Percentiles rank a stretch among this genome's conserved stretches.
Evolutionary conservation across 1,140 invertebrate species (phyloP).

Genomic region (Trachymyrmex septentrionalis): DNA sequence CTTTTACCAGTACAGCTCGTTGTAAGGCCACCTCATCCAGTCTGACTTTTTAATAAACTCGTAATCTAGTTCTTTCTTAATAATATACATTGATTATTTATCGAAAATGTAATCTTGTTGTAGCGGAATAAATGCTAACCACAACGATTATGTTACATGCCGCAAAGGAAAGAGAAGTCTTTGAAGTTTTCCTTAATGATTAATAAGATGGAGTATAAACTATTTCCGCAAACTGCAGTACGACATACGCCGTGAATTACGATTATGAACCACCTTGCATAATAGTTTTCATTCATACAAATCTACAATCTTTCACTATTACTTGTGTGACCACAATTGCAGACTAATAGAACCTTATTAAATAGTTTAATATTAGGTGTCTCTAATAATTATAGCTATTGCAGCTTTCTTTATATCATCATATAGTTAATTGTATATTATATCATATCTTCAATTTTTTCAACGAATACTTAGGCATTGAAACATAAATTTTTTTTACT

Average conservation of each 20-base stretch:
- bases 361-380: background rate
- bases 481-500: background rate
- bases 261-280: conserved; percentile 21
- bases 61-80: background rate
- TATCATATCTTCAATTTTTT: background rate
- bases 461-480: background rate
- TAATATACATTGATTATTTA: conserved; percentile 8
- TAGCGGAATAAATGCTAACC: conserved; percentile 12
- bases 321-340: background rate
- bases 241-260: conserved; percentile 24
- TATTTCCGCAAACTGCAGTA: background rate
- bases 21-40: conserved; percentile 16
- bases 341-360: background rate
- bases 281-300: conserved; percentile 43
- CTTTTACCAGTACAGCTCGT: conserved; percentile 57
- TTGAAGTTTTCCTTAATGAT: conserved; percentile 20
- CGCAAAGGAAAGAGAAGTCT: background rate
- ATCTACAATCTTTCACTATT: background rate
- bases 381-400: background rate
- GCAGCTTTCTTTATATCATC: background rate
- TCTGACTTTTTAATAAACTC: conserved; percentile 1
- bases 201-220: background rate
- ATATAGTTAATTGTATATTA: background rate
- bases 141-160: background rate
- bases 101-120: background rate